Conservation (phyloP, 2,113 vertebrate species). For the Ptilonorhynchus violaceus region DNA sequence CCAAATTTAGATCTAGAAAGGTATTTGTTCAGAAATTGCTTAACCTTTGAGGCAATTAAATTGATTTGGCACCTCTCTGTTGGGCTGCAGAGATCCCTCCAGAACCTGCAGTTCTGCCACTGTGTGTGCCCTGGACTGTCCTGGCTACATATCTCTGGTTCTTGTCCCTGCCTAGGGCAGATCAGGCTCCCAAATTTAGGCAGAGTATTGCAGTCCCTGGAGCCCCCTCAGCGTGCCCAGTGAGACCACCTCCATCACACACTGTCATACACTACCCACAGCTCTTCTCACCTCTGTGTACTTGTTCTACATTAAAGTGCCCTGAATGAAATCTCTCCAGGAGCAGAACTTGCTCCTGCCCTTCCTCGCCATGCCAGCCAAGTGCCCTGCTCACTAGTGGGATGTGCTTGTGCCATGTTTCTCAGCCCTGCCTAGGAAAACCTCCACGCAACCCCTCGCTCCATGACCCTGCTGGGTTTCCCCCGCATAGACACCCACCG, state of each 20-base stretch:
- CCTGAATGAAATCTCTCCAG: background rate
- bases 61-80: background rate
- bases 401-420: background rate
- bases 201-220: background rate
- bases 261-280: background rate
- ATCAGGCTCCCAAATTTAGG: background rate
- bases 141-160: background rate
- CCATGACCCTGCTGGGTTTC: background rate
- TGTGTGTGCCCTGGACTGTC: background rate
- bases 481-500: accelerated
- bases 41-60: background rate
- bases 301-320: background rate
- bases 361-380: background rate
- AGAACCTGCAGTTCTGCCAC: background rate
- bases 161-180: background rate
- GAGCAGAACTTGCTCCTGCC: background rate
- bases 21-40: background rate
- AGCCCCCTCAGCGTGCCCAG: background rate
- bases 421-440: background rate
- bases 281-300: background rate
- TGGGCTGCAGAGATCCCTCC: background rate
- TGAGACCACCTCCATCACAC: background rate
- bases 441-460: accelerated
- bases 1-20: background rate
- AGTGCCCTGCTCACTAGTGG: accelerated